These are phyloP conservation scores for Chelonus formosanus DNA, from an alignment of 2,888 invertebrate species.

Conservation along the genomic window DNA sequence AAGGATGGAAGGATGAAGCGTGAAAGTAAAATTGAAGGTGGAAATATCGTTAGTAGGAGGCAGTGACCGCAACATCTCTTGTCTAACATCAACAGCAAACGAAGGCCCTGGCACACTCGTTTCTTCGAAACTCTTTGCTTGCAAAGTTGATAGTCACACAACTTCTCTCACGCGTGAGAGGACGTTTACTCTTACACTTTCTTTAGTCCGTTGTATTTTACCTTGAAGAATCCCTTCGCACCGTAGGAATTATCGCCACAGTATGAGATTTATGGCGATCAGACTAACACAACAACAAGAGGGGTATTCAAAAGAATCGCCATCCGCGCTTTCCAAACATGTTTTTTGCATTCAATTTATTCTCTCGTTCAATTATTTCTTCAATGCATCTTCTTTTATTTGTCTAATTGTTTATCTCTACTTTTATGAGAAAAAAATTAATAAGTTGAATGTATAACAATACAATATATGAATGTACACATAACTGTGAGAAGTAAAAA, in stretches of 20 bases:
- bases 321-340: not conserved
- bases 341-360: not conserved
- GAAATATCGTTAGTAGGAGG: constrained; percentile 21
- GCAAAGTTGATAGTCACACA: constrained; percentile 12
- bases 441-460: no score
- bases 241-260: constrained; percentile 2
- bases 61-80: constrained; percentile 27
- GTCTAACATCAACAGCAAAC: constrained; percentile 14
- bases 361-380: not conserved
- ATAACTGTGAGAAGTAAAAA: no score
- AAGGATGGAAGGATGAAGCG: constrained; percentile 22
- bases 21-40: constrained; percentile 30
- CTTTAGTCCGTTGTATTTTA: constrained; percentile 1
- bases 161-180: constrained; percentile 8
- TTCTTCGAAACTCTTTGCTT: not conserved
- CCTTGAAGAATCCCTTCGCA: constrained; percentile 6
- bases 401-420: no score
- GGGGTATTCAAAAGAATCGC: not conserved
- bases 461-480: no score
- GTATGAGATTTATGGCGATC: constrained; percentile 14
- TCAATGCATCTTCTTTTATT: not conserved
- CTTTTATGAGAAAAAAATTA: no score
- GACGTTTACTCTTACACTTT: constrained; percentile 6
- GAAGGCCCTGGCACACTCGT: constrained; percentile 22
- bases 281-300: not conserved